Conservation (phyloP, 92 coral and sea anemone species). For the Phenganax stokvisi region DNA sequence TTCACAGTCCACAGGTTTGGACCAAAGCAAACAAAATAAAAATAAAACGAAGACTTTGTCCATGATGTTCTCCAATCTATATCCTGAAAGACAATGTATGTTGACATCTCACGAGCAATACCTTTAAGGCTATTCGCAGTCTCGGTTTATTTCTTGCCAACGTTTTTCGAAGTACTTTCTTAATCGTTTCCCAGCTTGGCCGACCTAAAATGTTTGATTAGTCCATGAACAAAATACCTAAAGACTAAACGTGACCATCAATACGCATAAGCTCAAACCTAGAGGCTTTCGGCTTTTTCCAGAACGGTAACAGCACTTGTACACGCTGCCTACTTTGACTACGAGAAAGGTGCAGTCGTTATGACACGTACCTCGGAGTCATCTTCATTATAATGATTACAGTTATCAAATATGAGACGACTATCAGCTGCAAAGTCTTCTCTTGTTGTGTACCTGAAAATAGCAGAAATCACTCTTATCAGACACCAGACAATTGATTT, state of each 20-base stretch:
- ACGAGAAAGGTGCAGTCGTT: neutral
- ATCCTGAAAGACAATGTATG: neutral
- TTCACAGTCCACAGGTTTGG: too few relatives aligned
- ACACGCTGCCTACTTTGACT: neutral
- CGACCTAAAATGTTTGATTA: conserved; percentile 58
- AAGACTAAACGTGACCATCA: too few relatives aligned
- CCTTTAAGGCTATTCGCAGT: conserved; percentile 16
- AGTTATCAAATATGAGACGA: conserved; percentile 83
- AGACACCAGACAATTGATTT: neutral
- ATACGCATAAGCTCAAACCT: too few relatives aligned
- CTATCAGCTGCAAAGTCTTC: conserved; percentile 83
- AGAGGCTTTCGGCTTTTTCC: too few relatives aligned
- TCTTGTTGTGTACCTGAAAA: conserved; percentile 67
- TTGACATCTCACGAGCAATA: neutral
- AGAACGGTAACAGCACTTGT: neutral
- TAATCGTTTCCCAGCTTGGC: conserved; percentile 94
- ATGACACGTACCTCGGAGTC: conserved; percentile 79
- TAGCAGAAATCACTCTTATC: neutral
- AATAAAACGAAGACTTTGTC: neutral
- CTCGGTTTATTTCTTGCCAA: conserved; percentile 67
- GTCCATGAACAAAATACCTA: neutral
- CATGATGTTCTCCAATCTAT: neutral
- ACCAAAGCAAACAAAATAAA: too few relatives aligned
- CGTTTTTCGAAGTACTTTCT: conserved; percentile 73
- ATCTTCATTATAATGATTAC: conserved; percentile 95